phyloP scores from a whole-genome alignment of 2,113 vertebrate genomes.

The Oncorhynchus tshawytscha region DNA sequence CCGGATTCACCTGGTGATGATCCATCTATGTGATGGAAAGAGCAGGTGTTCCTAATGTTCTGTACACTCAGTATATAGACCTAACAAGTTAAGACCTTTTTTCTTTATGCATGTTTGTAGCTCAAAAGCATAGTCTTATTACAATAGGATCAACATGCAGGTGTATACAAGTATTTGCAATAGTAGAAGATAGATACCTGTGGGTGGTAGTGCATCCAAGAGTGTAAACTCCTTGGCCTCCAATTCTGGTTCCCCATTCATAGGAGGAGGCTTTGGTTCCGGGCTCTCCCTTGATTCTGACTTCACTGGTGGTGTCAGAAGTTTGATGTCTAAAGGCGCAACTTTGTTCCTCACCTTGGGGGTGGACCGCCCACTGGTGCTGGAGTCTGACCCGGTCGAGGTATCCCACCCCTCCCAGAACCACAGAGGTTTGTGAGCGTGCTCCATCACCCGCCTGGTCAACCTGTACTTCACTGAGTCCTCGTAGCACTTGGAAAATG shows the following conservation, averaged over 20 bases:
- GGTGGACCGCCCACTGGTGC: slow-evolving; percentile 75
- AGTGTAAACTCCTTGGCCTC: background rate
- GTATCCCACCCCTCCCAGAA: slow-evolving; percentile 85
- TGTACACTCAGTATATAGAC: too few relatives aligned
- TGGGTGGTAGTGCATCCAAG: slow-evolving; percentile 8
- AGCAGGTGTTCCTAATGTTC: too few relatives aligned
- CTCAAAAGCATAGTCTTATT: too few relatives aligned
- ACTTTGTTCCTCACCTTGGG: slow-evolving; percentile 53
- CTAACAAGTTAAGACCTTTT: too few relatives aligned
- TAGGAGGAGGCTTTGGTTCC: background rate
- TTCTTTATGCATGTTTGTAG: too few relatives aligned
- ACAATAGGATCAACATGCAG: too few relatives aligned
- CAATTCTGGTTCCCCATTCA: slow-evolving; percentile 13
- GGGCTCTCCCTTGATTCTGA: slow-evolving; percentile 1
- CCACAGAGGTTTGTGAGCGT: slow-evolving; percentile 85
- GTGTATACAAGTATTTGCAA: too few relatives aligned
- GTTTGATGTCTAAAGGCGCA: slow-evolving; percentile 51
- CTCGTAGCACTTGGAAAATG: slow-evolving; percentile 86
- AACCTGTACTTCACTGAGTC: slow-evolving; percentile 88
- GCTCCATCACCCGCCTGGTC: slow-evolving; percentile 86
- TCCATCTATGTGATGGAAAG: too few relatives aligned
- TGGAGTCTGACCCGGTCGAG: slow-evolving; percentile 63
- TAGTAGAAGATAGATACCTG: slow-evolving; percentile 46
- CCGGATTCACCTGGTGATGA: too few relatives aligned
- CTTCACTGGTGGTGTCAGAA: slow-evolving; percentile 13